Percentiles rank a stretch among this genome's conserved stretches.
These are phyloP conservation scores for Strongylocentrotus purpuratus DNA, from an alignment of 35 echinoderm and acorn worm genomes.

Conservation along the genomic window DNA sequence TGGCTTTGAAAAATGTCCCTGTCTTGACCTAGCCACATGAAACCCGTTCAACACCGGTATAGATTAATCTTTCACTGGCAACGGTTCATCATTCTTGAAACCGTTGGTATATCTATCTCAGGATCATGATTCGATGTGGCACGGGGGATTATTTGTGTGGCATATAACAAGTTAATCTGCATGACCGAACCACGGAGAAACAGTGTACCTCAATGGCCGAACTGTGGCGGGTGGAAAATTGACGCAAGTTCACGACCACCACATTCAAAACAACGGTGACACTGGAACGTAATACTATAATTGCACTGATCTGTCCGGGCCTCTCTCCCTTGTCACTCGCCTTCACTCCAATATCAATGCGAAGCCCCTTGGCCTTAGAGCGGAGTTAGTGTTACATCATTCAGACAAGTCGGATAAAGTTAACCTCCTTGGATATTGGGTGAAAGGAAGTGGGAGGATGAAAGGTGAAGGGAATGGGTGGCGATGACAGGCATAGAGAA, in stretches of 20 bases:
- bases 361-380: not conserved
- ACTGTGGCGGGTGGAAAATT: not conserved
- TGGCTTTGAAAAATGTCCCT: too few species aligned
- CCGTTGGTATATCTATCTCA: too few species aligned
- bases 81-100: too few species aligned
- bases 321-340: not conserved
- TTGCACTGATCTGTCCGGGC: not conserved
- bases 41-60: too few species aligned
- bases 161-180: too few species aligned
- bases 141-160: too few species aligned
- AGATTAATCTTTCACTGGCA: too few species aligned
- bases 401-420: not conserved
- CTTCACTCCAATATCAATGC: not conserved
- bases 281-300: not conserved
- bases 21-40: too few species aligned
- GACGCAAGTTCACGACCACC: not conserved
- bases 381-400: not conserved
- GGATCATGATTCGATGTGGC: too few species aligned
- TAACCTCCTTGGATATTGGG: not conserved
- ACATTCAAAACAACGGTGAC: too few species aligned
- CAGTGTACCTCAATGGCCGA: too few species aligned
- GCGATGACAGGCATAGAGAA: not conserved
- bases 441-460: not conserved
- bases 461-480: not conserved
- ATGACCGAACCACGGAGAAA: too few species aligned